A percentile compares a stretch with the other conserved stretches of the same genome.
These are phyloP conservation scores for Nesogale talazaci DNA, from an alignment of 2,113 vertebrate species.

Conservation along the genomic window DNA sequence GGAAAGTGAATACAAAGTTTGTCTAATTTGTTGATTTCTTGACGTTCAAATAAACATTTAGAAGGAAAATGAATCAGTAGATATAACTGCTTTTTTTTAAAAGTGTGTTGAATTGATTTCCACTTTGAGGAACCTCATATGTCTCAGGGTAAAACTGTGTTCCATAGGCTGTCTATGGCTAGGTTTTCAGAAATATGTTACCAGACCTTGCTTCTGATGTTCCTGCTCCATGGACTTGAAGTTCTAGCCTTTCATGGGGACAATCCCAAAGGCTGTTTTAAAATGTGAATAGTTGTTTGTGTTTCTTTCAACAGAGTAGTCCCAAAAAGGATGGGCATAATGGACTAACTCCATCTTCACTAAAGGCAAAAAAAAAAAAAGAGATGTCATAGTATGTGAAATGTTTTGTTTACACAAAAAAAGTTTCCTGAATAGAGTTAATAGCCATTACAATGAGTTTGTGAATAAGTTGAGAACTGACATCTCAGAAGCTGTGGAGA, in stretches of 20 bases:
- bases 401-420: constrained; percentile 41
- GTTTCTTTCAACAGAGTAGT: background rate
- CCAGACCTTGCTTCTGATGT: background rate
- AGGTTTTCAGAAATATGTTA: background rate
- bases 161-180: background rate
- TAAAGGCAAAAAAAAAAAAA: constrained; percentile 50
- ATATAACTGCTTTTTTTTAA: background rate
- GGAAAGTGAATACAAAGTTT: constrained; percentile 34
- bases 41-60: constrained; percentile 36
- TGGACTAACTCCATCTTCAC: constrained; percentile 6
- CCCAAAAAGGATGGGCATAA: background rate
- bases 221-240: background rate
- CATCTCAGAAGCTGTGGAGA: background rate
- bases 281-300: background rate
- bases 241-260: background rate
- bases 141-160: background rate
- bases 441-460: constrained; percentile 39
- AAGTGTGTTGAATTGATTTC: background rate
- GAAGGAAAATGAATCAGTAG: background rate
- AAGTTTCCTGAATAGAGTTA: constrained; percentile 17
- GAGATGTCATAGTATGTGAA: constrained; percentile 40
- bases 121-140: background rate
- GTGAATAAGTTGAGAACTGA: constrained; percentile 50
- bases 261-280: background rate
- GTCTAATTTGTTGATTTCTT: constrained; percentile 55